Conservation (phyloP, 92 coral and sea anemone genomes). For the Zoanthus sansibaricus region DNA sequence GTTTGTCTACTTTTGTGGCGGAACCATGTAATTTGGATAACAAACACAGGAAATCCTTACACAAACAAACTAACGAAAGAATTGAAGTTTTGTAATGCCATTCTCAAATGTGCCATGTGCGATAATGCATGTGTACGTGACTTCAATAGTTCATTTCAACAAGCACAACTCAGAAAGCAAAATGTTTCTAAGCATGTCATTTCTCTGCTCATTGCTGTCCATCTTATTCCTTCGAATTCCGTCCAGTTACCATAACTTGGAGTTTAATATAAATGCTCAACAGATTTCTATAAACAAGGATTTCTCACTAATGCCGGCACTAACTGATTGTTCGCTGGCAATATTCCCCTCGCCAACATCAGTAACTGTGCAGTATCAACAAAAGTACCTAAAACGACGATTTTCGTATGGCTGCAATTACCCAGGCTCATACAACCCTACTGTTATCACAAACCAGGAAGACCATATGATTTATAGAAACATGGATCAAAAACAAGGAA, state of each 20-base stretch:
- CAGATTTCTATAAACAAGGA: conserved; percentile 30
- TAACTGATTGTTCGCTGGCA: conserved; percentile 34
- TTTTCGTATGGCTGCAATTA: conserved; percentile 55
- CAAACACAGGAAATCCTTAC: conserved; percentile 28
- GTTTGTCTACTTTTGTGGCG: conserved; percentile 37
- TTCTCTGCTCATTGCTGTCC: conserved; percentile 45
- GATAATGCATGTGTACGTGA: conserved; percentile 38
- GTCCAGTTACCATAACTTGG: conserved; percentile 36
- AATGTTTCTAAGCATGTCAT: conserved; percentile 39
- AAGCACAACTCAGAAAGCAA: conserved; percentile 43
- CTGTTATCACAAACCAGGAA: conserved; percentile 62
- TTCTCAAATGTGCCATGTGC: conserved; percentile 34
- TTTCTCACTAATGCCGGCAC: conserved; percentile 28
- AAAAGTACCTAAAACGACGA: conserved; percentile 56
- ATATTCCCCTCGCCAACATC: conserved; percentile 43
- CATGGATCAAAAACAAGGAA: conserved; percentile 49
- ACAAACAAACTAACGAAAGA: conserved; percentile 38
- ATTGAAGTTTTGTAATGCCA: conserved; percentile 34
- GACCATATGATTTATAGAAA: conserved; percentile 53
- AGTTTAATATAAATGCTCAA: conserved; percentile 31
- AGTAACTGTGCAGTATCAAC: conserved; percentile 44
- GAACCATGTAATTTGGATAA: conserved; percentile 32
- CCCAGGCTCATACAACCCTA: conserved; percentile 61
- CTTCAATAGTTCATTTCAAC: conserved; percentile 41
- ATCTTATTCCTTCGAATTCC: conserved; percentile 41